Evolutionary conservation across 2,888 invertebrate species (phyloP).

Genomic region (Heteromurus nitidus): DNA sequence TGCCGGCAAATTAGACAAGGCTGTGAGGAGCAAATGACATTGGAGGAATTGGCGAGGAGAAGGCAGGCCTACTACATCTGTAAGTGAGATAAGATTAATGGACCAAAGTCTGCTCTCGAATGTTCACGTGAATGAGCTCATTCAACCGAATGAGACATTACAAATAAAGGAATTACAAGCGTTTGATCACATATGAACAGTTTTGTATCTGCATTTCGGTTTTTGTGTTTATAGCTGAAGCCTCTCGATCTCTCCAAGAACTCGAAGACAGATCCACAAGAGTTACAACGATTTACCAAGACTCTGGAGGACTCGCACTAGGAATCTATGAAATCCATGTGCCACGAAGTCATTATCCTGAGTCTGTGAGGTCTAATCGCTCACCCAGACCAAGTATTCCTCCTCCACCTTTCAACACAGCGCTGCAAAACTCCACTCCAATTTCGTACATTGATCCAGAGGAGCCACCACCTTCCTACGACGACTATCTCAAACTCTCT

Average conservation of each 20-base stretch:
- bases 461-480: conserved; percentile 70
- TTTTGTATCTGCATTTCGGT: too few relatives aligned
- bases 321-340: conserved; percentile 67
- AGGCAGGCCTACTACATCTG: conserved; percentile 67
- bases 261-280: conserved; percentile 63
- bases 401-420: conserved; percentile 67
- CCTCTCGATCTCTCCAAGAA: conserved; percentile 60
- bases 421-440: conserved; percentile 67
- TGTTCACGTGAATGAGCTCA: background rate
- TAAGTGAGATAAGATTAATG: conserved; percentile 54
- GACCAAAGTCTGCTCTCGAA: too few relatives aligned
- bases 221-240: conserved; percentile 58
- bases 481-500: conserved; percentile 64
- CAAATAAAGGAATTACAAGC: background rate
- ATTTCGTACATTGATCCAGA: conserved; percentile 62
- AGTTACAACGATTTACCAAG: conserved; percentile 66
- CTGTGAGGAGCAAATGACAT: conserved; percentile 67
- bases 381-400: conserved; percentile 50
- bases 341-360: conserved; percentile 50
- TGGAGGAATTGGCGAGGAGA: conserved; percentile 64
- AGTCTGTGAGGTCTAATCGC: conserved; percentile 39
- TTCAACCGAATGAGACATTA: background rate
- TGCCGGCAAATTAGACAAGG: conserved; percentile 68
- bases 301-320: conserved; percentile 59
- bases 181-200: too few relatives aligned